Conservation (phyloP, 2,113 vertebrate species). For the Albula goreensis region DNA sequence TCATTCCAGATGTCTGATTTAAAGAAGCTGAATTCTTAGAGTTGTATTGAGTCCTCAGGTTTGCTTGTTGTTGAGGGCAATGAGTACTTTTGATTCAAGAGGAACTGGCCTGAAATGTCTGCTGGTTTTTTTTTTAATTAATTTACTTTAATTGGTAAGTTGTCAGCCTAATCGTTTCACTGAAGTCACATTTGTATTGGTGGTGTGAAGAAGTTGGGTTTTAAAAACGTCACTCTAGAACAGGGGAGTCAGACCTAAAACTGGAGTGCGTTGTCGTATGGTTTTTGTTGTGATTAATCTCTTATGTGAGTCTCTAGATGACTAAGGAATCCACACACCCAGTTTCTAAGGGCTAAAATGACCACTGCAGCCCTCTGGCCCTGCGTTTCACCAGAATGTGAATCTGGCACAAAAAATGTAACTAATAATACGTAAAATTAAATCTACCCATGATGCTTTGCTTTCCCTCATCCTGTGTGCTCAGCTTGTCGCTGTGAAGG, state of each 20-base stretch:
- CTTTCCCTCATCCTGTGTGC: not conserved
- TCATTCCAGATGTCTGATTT: not conserved
- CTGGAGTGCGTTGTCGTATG: too few relatives aligned
- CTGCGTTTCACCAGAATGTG: too few relatives aligned
- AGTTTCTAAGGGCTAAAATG: too few relatives aligned
- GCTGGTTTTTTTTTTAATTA: not conserved
- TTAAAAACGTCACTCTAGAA: not conserved
- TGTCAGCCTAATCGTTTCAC: too few relatives aligned
- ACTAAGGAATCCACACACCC: too few relatives aligned
- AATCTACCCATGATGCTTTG: not conserved
- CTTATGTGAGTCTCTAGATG: too few relatives aligned
- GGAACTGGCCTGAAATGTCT: not conserved
- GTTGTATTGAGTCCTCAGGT: not conserved
- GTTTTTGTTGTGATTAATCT: too few relatives aligned
- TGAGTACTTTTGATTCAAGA: not conserved
- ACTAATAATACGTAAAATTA: too few relatives aligned
- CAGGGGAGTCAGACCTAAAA: too few relatives aligned
- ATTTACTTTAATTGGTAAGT: not conserved
- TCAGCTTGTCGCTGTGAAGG: slow-evolving; percentile 68
- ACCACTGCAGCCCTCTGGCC: too few relatives aligned
- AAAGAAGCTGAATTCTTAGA: not conserved
- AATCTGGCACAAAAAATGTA: too few relatives aligned
- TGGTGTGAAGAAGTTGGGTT: not conserved
- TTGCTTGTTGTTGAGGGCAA: not conserved
- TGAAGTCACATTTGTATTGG: not conserved